Base-by-base conservation (phyloP, 2,888 invertebrate species). In the Morinoia aosen region DNA sequence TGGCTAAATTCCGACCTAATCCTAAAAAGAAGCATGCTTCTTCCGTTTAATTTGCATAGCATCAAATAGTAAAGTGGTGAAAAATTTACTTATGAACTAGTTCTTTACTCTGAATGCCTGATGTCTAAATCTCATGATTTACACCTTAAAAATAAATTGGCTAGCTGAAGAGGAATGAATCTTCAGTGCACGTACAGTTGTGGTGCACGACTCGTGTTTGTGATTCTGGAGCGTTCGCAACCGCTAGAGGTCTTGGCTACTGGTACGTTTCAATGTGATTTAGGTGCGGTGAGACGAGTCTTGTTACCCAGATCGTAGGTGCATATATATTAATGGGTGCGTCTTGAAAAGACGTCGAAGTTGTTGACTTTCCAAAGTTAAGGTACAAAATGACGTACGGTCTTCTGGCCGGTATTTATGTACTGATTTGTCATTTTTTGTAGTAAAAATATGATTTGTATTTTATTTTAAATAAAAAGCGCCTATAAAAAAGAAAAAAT, bases 401-500 rank as follows among this genome's bases (percentile, higher is more conserved):
- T 90, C 90, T 90, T 25, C 90, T 40, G 16, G 33, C 40, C 90
- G 40, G 90, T 48, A 90, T 90, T 90, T 90, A 90, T 90, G 40
- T 90, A 90, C 48, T 90, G 90, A 90, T 90, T 90, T 90, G 40
- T 90, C 90, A 48, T 90, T 90, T 90, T 48, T 90, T 90, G 8
- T 90, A 48, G 48, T 90, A 48, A 90, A 48, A 40, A 90, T 90
- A 90, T 90, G 90, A 90, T 90, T 90, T 90, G 90, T 90, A 90
- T 90, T 90, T 90, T 90, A 90, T 90, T 90, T 90, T 90, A 90
- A 90, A 90, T 90, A 90, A 90, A 48, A 90, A 90, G 48, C 40
- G 48, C 40, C 40, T 16, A 48, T 90, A 90, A 90, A 90, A 90
- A 90, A 90, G 48, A 90, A 48, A 90, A 48, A 90, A 40, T 90